These are phyloP conservation scores for Podarcis lilfordi DNA, from an alignment of 2,797 vertebrate species.

Conservation along the genomic window DNA sequence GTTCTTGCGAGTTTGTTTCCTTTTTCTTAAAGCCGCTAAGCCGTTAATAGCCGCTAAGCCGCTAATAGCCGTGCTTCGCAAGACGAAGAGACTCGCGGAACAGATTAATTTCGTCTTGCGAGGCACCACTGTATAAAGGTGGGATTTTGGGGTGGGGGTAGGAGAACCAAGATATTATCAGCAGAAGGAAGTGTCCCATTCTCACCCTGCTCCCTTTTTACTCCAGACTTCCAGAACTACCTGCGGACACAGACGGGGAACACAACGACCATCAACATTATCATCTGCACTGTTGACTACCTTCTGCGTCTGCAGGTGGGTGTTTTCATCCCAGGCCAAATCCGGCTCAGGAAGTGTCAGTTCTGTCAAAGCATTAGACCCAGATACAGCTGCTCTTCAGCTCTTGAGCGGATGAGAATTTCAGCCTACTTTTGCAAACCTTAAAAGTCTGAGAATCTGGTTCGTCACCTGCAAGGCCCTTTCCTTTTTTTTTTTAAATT, in stretches of 20 bases:
- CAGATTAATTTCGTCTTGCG: too few relatives aligned
- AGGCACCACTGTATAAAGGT: not conserved
- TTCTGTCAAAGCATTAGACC: not conserved
- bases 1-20: too few relatives aligned
- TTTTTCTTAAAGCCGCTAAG: too few relatives aligned
- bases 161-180: too few relatives aligned
- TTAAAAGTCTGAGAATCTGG: not conserved
- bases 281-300: constrained; percentile 97
- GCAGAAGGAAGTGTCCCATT: fast-evolving
- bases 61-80: too few relatives aligned
- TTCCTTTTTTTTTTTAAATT: not conserved
- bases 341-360: not conserved
- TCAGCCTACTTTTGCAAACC: not conserved
- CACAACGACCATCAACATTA: constrained; percentile 94
- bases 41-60: too few relatives aligned
- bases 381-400: not conserved
- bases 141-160: not conserved
- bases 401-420: not conserved
- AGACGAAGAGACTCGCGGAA: too few relatives aligned
- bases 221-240: constrained; percentile 94
- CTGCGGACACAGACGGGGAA: constrained; percentile 94
- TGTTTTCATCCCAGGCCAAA: not conserved
- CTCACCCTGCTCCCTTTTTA: not conserved
- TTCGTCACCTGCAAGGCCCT: not conserved
- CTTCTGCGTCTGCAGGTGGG: constrained; percentile 92